Conservation (phyloP, 2,113 vertebrate species). For the Onychostruthus taczanowskii region DNA sequence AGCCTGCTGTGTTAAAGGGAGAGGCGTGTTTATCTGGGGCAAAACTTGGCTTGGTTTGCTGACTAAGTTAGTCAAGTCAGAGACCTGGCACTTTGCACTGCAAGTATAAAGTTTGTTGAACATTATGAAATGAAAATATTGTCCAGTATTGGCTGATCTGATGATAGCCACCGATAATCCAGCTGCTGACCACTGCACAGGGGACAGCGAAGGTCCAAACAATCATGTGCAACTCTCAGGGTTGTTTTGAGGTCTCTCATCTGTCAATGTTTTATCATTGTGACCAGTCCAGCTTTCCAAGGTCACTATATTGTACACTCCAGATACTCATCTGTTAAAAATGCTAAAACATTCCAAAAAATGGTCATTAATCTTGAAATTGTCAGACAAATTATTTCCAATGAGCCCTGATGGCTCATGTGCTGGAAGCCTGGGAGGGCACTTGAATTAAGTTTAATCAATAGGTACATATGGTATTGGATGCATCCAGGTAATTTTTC, state of each 20-base stretch:
- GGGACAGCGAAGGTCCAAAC: neutral
- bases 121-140: neutral
- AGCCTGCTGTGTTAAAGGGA: neutral
- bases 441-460: slow-evolving; percentile 77
- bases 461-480: slow-evolving; percentile 75
- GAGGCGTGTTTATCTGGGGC: neutral
- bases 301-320: slow-evolving; percentile 53
- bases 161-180: neutral
- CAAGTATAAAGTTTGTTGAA: neutral
- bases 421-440: slow-evolving; percentile 55
- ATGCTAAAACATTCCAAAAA: slow-evolving; percentile 69
- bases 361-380: slow-evolving; percentile 78
- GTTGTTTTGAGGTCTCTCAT: neutral
- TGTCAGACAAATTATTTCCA: slow-evolving; percentile 80
- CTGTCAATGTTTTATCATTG: slow-evolving; percentile 8
- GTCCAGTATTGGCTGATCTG: neutral
- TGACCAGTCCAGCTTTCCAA: slow-evolving; percentile 59
- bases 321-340: slow-evolving; percentile 58
- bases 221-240: neutral
- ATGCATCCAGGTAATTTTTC: slow-evolving; percentile 70
- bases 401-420: slow-evolving; percentile 66
- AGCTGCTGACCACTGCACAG: neutral
- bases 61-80: neutral
- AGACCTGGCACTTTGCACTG: neutral
- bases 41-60: neutral